Percentiles rank a stretch among this genome's conserved stretches.
phyloP scores from a whole-genome alignment of 2,888 invertebrate genomes.

The Lochmaea capreae region DNA sequence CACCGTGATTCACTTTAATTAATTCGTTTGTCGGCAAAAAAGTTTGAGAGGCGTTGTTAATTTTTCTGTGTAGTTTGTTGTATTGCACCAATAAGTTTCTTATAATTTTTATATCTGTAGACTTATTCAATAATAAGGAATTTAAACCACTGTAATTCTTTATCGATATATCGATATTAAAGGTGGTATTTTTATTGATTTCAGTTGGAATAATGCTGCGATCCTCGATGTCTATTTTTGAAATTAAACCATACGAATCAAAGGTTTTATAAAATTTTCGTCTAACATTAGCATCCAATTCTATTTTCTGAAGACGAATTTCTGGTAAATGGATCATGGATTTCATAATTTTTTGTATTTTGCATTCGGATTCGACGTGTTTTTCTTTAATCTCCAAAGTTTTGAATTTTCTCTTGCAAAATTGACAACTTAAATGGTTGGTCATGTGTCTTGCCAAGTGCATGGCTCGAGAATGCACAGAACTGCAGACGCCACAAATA shows the following conservation, averaged over 20 bases:
- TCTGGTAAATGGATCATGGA: conserved; percentile 43
- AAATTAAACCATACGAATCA: not conserved
- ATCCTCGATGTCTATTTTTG: not conserved
- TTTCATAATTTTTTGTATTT: conserved; percentile 39
- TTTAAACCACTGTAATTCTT: not conserved
- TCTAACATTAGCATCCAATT: conserved; percentile 36
- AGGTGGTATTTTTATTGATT: not conserved
- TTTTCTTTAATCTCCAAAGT: conserved; percentile 42
- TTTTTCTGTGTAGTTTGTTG: conserved; percentile 1
- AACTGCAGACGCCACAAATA: conserved; percentile 51
- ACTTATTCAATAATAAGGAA: not conserved
- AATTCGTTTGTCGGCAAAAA: conserved; percentile 43
- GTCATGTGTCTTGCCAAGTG: conserved; percentile 47
- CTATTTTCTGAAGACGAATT: conserved; percentile 46
- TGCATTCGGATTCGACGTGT: conserved; percentile 48
- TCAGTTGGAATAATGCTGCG: not conserved
- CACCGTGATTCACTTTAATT: conserved; percentile 33
- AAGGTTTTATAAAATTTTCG: not conserved
- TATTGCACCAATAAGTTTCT: conserved; percentile 40
- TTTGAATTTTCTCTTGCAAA: conserved; percentile 50
- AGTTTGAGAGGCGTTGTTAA: conserved; percentile 37
- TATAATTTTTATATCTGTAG: conserved; percentile 41
- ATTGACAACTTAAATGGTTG: conserved; percentile 51
- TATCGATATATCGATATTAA: not conserved
- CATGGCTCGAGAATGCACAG: conserved; percentile 40